A percentile compares a stretch with the other conserved stretches of the same genome.
phyloP scores from a whole-genome alignment of 1,140 invertebrate species.

The Stegodyphus mimosarum region DNA sequence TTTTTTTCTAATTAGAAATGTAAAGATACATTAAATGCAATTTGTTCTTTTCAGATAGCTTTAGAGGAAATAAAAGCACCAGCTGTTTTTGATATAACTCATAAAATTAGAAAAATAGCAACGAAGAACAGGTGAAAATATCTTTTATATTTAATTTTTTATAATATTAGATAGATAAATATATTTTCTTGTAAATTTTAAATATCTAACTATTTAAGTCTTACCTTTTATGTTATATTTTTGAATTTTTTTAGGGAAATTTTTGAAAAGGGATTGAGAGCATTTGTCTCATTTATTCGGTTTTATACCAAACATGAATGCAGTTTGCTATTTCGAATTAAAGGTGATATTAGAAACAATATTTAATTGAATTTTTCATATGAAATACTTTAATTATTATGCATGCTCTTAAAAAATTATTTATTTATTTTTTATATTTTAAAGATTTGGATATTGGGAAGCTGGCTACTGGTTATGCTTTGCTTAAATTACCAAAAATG shows the following conservation, averaged over 20 bases:
- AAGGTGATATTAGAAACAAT: conserved; percentile 70
- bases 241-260: conserved; percentile 68
- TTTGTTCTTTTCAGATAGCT: conserved; percentile 10
- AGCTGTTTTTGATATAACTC: background rate
- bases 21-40: background rate
- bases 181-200: background rate
- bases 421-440: background rate
- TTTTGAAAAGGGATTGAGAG: conserved; percentile 88
- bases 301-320: conserved; percentile 97
- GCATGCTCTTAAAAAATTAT: background rate
- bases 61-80: conserved; percentile 20
- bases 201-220: too few relatives aligned
- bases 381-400: background rate
- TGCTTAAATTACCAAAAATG: conserved; percentile 92
- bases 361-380: background rate
- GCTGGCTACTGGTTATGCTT: conserved; percentile 87
- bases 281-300: conserved; percentile 95
- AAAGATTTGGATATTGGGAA: conserved; percentile 86
- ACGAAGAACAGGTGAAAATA: conserved; percentile 34
- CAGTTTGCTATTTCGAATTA: conserved; percentile 85
- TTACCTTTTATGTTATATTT: background rate
- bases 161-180: background rate
- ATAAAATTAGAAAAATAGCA: conserved; percentile 35
- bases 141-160: background rate
- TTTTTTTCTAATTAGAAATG: background rate